These are phyloP conservation scores for Tyria jacobaeae DNA, from an alignment of 2,888 invertebrate genomes.

Conservation along the genomic window DNA sequence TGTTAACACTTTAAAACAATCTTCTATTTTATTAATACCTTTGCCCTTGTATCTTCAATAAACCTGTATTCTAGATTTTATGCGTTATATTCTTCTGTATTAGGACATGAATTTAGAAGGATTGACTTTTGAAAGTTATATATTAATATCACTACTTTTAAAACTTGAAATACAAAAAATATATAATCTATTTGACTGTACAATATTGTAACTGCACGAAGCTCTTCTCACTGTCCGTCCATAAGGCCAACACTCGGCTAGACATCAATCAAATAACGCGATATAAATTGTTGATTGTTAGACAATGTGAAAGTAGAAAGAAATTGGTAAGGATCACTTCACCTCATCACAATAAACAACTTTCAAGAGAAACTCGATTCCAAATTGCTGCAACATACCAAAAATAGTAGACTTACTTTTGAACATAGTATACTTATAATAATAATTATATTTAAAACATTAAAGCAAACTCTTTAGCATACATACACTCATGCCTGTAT, in stretches of 20 bases:
- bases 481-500: too few relatives aligned
- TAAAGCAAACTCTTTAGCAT: too few relatives aligned
- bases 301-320: conserved; percentile 48
- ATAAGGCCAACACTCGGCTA: too few relatives aligned
- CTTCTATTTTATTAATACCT: too few relatives aligned
- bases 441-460: too few relatives aligned
- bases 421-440: not conserved
- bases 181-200: not conserved
- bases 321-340: conserved; percentile 38
- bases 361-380: conserved; percentile 19
- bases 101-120: too few relatives aligned
- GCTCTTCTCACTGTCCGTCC: conserved; percentile 15
- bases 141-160: not conserved
- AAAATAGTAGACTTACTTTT: conserved; percentile 3
- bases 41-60: too few relatives aligned
- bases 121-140: not conserved
- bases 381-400: conserved; percentile 9
- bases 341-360: conserved; percentile 1
- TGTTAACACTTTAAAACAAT: too few relatives aligned
- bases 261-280: conserved; percentile 29
- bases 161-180: not conserved
- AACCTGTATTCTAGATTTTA: too few relatives aligned
- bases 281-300: conserved; percentile 30
- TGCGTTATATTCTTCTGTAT: too few relatives aligned
- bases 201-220: not conserved